These are phyloP conservation scores for Carabus problematicus DNA, from an alignment of 2,888 invertebrate species.

Conservation along the genomic window DNA sequence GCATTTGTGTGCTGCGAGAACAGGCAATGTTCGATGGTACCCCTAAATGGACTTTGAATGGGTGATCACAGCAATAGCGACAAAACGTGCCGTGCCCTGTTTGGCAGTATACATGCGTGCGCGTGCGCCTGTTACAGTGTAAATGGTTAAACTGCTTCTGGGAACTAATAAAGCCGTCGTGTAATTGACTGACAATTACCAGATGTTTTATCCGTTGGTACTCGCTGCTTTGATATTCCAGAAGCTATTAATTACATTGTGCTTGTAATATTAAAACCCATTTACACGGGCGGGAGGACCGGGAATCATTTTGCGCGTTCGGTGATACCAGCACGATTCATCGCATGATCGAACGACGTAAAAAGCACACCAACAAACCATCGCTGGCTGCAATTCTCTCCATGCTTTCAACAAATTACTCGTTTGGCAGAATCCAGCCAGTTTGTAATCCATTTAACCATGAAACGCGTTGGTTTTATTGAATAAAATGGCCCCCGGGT, in stretches of 20 bases:
- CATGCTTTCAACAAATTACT: conserved; percentile 45
- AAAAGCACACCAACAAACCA: conserved; percentile 18
- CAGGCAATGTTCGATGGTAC: conserved; percentile 41
- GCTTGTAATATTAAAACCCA: conserved; percentile 44
- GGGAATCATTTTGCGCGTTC: no score
- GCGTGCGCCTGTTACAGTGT: background rate
- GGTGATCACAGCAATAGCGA: background rate
- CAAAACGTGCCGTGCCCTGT: background rate
- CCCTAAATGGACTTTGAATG: no score
- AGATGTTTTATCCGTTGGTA: conserved; percentile 44
- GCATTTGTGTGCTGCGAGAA: conserved; percentile 43
- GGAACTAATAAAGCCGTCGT: conserved; percentile 48
- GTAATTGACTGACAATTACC: conserved; percentile 48
- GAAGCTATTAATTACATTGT: conserved; percentile 47
- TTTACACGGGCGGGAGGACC: conserved; percentile 33
- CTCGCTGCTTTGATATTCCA: conserved; percentile 40
- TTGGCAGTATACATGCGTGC: background rate
- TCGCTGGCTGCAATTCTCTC: conserved; percentile 30
- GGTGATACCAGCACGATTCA: background rate
- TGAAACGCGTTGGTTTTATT: conserved; percentile 47
- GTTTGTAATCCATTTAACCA: conserved; percentile 47
- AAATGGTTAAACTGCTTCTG: conserved; percentile 43
- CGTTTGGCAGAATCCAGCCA: conserved; percentile 44
- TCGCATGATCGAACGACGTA: conserved; percentile 21
- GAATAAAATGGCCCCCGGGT: conserved; percentile 45